Evolutionary conservation across 2,797 vertebrate species (phyloP), one percentile per base, ranked within the genome.

Genomic region (Sparidentex hasta): DNA sequence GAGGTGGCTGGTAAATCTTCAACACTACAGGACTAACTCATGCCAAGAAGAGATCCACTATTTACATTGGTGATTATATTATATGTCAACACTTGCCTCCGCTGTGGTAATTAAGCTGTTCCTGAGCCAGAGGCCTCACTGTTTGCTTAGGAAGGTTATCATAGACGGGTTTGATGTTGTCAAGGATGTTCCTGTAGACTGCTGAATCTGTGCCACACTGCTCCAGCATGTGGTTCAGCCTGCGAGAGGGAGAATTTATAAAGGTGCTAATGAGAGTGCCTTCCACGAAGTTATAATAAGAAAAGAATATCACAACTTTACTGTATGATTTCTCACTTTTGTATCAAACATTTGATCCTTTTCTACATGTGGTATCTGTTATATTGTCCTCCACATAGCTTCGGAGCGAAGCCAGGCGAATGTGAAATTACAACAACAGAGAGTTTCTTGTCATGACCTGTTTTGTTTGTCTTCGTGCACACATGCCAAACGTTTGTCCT

Each of bases 1-100:
- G 82, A 92, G 88, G 83, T 91, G 89, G 87, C 90, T 85, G 88
- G 88, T 69, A 78, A 90, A 91, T 88, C 91, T 90, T 68, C 12
- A 63, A 29, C 47, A 67, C 25, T 11, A 4, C 7, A 65, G 48
- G 68, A 68, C 18, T 17, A 46, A 73, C 57, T 62, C 13, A 62
- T 13, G 71, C 50, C 80, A 83, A 88, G 81, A 88, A 74, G 14
- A 9, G 50, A 82, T 65, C 25, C 23, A 33, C 56, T 80, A 17
- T 72, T 78, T 61, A 75, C 77, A 80, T 38, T 59, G 46, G 52
- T 65, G 41, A 74, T 74, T 41, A 18, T 50, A 74, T 74, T 41
- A 18, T 47, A n/a, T 48, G 27, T 65, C 55, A 16, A 65, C 67
- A 79, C 58, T 38, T 74, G 50, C 74, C 55, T 74, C 47, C 21